Evolutionary conservation across 2,113 vertebrate species (phyloP).

Genomic region (Sinosuthora webbiana): DNA sequence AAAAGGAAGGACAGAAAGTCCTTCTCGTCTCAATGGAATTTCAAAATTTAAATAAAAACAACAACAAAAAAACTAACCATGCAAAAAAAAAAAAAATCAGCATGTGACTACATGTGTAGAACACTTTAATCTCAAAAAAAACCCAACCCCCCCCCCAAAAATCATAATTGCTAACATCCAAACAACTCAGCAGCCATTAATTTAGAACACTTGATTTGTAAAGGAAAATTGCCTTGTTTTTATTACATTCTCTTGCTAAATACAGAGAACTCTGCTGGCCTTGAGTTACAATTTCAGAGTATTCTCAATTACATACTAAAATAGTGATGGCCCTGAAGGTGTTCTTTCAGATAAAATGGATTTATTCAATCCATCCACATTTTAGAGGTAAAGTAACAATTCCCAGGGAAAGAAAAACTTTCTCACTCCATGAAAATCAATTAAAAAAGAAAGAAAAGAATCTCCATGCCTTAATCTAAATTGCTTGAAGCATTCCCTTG

Average conservation of each 20-base stretch:
- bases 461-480: background rate
- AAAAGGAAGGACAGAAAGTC: background rate
- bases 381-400: conserved; percentile 1
- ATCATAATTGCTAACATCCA: background rate
- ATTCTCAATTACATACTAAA: background rate
- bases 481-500: background rate
- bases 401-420: background rate
- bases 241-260: background rate
- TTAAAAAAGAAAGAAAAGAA: background rate
- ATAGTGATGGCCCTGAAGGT: background rate
- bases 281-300: background rate
- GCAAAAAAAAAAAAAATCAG: background rate
- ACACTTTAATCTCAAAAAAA: background rate
- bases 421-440: background rate
- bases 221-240: background rate
- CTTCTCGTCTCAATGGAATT: too few relatives aligned
- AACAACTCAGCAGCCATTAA: background rate
- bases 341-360: background rate
- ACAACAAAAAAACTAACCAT: background rate
- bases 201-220: background rate
- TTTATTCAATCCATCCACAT: background rate
- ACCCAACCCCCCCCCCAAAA: too few relatives aligned
- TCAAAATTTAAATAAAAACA: background rate
- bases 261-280: background rate
- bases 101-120: background rate